Evolutionary conservation across 2,113 vertebrate species (phyloP), one percentile per base, ranked within the genome.

Genomic region (Megaceryle torquata): DNA sequence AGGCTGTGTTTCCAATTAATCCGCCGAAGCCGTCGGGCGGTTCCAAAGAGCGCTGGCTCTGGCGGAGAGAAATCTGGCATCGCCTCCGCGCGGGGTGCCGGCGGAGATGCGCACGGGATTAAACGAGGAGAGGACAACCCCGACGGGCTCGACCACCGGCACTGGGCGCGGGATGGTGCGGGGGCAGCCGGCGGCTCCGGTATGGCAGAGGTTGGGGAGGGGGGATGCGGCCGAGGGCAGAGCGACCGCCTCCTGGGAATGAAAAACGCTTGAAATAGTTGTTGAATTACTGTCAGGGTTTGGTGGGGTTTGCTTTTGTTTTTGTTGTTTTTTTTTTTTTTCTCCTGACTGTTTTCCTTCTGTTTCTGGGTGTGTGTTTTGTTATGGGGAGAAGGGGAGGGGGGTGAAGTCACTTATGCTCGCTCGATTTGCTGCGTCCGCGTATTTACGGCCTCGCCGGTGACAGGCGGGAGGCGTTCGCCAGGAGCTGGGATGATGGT

Each of bases 1-100:
- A 53, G 94, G 88, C 94, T 97, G 96, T 96, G 97, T 97, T 97
- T 97, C 96, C 95, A 97, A 97, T 97, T 97, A 97, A 94, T 81
- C 91, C 74, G 86, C 89, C 89, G 64, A 70, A 95, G 91, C 88
- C 90, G 74, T 96, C 93, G 81, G 87, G 78, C 76, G 4, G 93
- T 96, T 95, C 94, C 91, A 26, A 91, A 82, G 91, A 2, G 60
- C 79, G 1, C 75, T 91, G 91, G 93, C 93, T 97, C 82, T 80
- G 46, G 93, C 95, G 9, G 37, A 57, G 94, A 60, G 93, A 51
- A 75, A 69, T 64, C 91, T 95, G 97, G 96, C 95, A 1, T 5
- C 0, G 69, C 70, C 65, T 44, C 41, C 1, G 16, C 22, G 7
- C 61, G 29, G 75, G 46, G 59, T 79, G 94, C 94, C 93, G 95